These are phyloP conservation scores for Tinea pellionella DNA, from an alignment of 2,888 invertebrate species.

Conservation along the genomic window DNA sequence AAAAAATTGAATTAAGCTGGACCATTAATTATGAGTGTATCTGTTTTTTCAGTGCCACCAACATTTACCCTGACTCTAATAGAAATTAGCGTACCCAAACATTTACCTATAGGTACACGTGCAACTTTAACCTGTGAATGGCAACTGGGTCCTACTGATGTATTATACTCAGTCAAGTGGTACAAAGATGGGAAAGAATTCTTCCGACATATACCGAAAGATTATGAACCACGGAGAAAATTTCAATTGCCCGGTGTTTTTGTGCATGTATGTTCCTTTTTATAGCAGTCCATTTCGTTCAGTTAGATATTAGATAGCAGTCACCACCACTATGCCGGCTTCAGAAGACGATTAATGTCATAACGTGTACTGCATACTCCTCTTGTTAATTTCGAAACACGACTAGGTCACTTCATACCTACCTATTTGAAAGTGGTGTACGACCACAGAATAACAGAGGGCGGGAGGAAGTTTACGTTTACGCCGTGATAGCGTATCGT, in stretches of 20 bases:
- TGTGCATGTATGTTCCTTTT: conserved; percentile 74
- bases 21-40: neutral
- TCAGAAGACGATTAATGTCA: no score
- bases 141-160: conserved; percentile 75
- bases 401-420: no score
- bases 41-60: neutral
- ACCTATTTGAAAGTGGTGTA: no score
- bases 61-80: conserved; percentile 42
- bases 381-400: no score
- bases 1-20: no score
- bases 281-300: no score
- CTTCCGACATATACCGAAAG: conserved; percentile 70
- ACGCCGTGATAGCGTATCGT: no score
- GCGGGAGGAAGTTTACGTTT: no score
- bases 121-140: conserved; percentile 78
- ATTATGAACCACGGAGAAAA: conserved; percentile 59
- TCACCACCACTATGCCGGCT: no score
- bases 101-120: conserved; percentile 75
- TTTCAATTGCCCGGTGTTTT: conserved; percentile 65
- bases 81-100: conserved; percentile 76
- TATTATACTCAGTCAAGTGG: conserved; percentile 82
- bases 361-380: no score
- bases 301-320: no score
- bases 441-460: no score
- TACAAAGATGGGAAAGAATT: conserved; percentile 80